A percentile compares a stretch with the other conserved stretches of the same genome.
Evolutionary conservation across 2,888 invertebrate genomes (phyloP).

Genomic region (Eilema depressum): DNA sequence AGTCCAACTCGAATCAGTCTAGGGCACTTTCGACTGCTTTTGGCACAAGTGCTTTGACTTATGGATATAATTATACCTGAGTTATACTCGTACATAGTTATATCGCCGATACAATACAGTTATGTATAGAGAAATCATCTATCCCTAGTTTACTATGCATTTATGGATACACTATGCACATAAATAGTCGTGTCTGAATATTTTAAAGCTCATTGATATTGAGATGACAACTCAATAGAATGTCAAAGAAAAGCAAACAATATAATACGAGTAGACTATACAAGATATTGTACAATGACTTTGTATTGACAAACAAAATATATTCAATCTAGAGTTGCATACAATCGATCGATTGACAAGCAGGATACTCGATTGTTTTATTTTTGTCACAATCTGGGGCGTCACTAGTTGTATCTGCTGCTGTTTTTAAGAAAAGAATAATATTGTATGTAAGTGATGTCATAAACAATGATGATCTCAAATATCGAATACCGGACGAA

Average conservation of each 20-base stretch:
- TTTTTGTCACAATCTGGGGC: neutral
- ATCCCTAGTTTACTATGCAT: too few relatives aligned
- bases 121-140: too few relatives aligned
- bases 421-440: conserved; percentile 10
- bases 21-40: too few relatives aligned
- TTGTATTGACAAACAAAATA: conserved; percentile 16
- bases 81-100: too few relatives aligned
- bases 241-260: conserved; percentile 16
- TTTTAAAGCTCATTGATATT: conserved; percentile 5
- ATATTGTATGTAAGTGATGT: conserved; percentile 15
- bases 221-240: conserved; percentile 9
- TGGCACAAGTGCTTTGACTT: too few relatives aligned
- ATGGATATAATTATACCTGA: too few relatives aligned
- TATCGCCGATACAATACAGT: too few relatives aligned
- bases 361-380: conserved; percentile 5
- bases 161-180: neutral
- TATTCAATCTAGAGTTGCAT: conserved; percentile 11
- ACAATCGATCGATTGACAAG: conserved; percentile 14
- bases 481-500: conserved; percentile 26
- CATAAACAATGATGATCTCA: conserved; percentile 20
- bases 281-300: conserved; percentile 6
- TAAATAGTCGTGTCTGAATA: conserved; percentile 2
- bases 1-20: too few relatives aligned
- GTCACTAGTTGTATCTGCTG: conserved; percentile 4
- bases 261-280: neutral